phyloP scores from a whole-genome alignment of 2,113 vertebrate genomes.

The Dolichallabes microphthalmus region DNA sequence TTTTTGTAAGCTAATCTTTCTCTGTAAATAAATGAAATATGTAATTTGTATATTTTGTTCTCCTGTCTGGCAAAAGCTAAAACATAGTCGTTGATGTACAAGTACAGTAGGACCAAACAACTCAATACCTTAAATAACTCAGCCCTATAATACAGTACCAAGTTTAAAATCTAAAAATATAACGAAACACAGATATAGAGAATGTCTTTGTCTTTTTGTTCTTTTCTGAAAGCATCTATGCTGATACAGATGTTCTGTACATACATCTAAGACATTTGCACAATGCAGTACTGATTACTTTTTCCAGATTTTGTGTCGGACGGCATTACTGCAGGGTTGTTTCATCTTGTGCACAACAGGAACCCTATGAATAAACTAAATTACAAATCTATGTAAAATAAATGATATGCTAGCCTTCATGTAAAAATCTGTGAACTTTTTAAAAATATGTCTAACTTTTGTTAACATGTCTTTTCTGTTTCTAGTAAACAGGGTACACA shows the following conservation, averaged over 20 bases:
- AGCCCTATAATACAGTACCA: neutral
- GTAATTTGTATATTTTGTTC: neutral
- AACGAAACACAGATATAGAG: neutral
- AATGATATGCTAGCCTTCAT: neutral
- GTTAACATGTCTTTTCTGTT: neutral
- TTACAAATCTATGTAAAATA: neutral
- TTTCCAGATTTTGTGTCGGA: neutral
- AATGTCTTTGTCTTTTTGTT: neutral
- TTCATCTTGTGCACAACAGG: neutral
- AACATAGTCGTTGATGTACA: no score
- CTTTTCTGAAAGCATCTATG: neutral
- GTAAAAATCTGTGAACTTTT: neutral
- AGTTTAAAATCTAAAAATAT: neutral
- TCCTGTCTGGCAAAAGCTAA: neutral
- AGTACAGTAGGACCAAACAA: neutral
- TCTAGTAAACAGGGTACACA: neutral
- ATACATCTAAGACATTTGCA: neutral
- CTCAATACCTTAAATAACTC: neutral
- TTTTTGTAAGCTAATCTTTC: neutral
- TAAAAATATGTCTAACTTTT: neutral
- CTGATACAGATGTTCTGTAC: neutral
- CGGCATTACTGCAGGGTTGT: neutral
- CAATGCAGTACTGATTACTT: neutral
- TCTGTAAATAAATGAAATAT: neutral
- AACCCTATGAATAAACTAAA: neutral